phyloP scores from a whole-genome alignment of 2,888 invertebrate species.

The Ichneumoninae sp. region DNA sequence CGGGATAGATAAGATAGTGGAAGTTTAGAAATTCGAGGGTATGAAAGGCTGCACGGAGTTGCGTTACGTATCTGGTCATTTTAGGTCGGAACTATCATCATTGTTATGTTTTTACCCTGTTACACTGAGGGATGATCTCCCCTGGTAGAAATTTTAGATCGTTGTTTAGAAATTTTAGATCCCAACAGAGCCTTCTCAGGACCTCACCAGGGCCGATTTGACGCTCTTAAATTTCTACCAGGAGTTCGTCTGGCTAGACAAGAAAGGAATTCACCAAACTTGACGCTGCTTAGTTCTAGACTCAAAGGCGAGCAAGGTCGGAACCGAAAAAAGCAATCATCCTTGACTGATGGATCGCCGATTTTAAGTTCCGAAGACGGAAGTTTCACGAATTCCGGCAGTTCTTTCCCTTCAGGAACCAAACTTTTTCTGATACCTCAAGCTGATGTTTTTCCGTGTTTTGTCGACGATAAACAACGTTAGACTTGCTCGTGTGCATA shows the following conservation, averaged over 20 bases:
- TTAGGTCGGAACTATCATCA: neutral
- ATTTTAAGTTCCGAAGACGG: neutral
- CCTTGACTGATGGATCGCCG: neutral
- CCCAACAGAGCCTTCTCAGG: too few relatives aligned
- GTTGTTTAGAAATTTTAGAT: too few relatives aligned
- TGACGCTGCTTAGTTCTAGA: too few relatives aligned
- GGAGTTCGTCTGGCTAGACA: too few relatives aligned
- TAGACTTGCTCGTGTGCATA: neutral
- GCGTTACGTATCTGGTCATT: neutral
- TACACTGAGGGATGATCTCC: too few relatives aligned
- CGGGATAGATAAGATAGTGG: neutral
- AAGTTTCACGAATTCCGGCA: neutral
- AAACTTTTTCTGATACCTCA: neutral
- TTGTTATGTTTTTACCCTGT: too few relatives aligned
- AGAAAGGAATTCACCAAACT: too few relatives aligned
- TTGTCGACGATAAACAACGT: conserved; percentile 1
- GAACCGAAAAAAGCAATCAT: neutral
- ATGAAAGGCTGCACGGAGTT: too few relatives aligned
- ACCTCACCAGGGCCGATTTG: too few relatives aligned
- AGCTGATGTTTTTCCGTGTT: neutral
- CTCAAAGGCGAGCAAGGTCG: neutral
- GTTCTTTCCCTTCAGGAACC: neutral
- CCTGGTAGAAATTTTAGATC: too few relatives aligned
- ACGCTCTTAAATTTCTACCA: too few relatives aligned
- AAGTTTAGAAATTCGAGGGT: neutral